Percentiles rank a stretch among this genome's conserved stretches.
Conservation (phyloP, 1,140 invertebrate genomes). For the Anthonomus grandis region DNA sequence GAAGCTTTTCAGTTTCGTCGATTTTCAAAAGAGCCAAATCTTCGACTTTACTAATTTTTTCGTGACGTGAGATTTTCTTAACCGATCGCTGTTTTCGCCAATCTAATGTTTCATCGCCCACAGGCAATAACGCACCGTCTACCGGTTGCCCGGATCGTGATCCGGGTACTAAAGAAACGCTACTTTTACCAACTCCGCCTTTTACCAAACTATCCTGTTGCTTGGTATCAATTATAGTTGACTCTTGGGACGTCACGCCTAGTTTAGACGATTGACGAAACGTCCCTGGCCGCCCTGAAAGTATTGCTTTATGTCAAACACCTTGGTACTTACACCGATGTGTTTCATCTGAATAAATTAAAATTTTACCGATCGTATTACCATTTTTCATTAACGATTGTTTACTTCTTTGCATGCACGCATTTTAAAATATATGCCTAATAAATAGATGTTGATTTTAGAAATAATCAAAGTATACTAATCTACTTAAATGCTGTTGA, state of each 20-base stretch:
- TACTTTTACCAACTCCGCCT: slow-evolving; percentile 22
- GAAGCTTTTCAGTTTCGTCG: slow-evolving; percentile 32
- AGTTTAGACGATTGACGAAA: slow-evolving; percentile 30
- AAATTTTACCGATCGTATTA: too few species aligned
- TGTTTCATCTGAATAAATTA: too few species aligned
- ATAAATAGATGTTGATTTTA: too few species aligned
- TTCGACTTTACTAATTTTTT: too few species aligned
- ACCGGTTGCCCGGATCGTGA: slow-evolving; percentile 36
- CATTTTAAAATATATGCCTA: too few species aligned
- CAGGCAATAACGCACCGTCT: slow-evolving; percentile 50
- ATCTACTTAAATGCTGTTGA: too few species aligned
- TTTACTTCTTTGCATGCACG: too few species aligned
- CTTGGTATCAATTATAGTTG: not conserved
- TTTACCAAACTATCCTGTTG: not conserved
- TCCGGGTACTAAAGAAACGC: slow-evolving; percentile 17
- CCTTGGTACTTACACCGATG: too few species aligned
- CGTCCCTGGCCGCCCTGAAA: slow-evolving; percentile 36
- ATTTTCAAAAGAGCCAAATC: slow-evolving; percentile 31
- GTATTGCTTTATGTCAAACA: too few species aligned
- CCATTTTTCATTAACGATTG: too few species aligned
- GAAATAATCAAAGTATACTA: too few species aligned
- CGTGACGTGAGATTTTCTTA: slow-evolving; percentile 3
- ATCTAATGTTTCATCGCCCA: slow-evolving; percentile 54
- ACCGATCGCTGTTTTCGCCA: slow-evolving; percentile 50
- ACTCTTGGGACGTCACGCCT: slow-evolving; percentile 26